Evolutionary conservation across 2,888 invertebrate genomes (phyloP).

Genomic region (Chrysolina americana): DNA sequence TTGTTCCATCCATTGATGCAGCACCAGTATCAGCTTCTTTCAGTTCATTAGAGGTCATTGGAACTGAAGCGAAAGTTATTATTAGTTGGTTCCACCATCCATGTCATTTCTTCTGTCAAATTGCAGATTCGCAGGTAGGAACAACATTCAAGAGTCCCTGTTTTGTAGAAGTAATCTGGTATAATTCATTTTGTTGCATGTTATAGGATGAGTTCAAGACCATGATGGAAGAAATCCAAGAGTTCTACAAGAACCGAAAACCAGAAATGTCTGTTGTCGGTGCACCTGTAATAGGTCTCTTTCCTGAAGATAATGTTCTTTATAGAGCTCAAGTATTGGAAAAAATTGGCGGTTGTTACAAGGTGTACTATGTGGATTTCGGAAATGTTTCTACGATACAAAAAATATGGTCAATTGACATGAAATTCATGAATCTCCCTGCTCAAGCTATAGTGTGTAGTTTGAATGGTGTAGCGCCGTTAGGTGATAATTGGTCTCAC

Average conservation of each 20-base stretch:
- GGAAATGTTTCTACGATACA: constrained; percentile 80
- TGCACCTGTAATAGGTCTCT: constrained; percentile 79
- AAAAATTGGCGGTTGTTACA: constrained; percentile 57
- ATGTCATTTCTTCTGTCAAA: constrained; percentile 76
- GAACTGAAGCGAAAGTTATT: constrained; percentile 72
- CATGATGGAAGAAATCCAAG: constrained; percentile 82
- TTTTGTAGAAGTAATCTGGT: neutral
- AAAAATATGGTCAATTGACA: constrained; percentile 81
- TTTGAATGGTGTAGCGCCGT: constrained; percentile 75
- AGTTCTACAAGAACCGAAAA: constrained; percentile 73
- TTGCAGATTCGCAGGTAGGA: constrained; percentile 59
- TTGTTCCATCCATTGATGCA: constrained; percentile 53
- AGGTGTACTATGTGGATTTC: constrained; percentile 82
- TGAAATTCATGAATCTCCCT: constrained; percentile 77
- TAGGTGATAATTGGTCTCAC: constrained; percentile 75
- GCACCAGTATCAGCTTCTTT: constrained; percentile 59
- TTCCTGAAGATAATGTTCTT: constrained; percentile 79
- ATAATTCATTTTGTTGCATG: constrained; percentile 29
- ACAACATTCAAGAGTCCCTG: neutral
- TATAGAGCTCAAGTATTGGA: constrained; percentile 80
- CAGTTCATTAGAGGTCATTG: constrained; percentile 64
- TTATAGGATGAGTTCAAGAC: constrained; percentile 73
- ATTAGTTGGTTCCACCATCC: constrained; percentile 86
- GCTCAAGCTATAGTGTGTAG: constrained; percentile 81
- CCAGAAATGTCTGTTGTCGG: constrained; percentile 71